Conservation (phyloP, 37 sponge, comb jelly and placozoan species). For the Beroe forskalii region DNA sequence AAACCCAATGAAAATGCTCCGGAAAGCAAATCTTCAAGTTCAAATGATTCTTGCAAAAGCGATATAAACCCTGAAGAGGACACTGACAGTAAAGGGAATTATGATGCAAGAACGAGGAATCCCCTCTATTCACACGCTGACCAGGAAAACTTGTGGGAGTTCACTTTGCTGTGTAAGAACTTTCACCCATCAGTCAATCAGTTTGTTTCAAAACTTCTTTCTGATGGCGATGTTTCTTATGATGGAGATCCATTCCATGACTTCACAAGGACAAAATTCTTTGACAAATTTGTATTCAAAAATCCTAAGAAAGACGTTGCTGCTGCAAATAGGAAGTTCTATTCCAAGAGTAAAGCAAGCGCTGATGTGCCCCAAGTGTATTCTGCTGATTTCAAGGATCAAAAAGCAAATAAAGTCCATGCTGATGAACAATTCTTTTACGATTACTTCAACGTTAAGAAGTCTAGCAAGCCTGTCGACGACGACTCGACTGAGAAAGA, state of each 20-base stretch:
- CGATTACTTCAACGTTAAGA: slow-evolving; percentile 70
- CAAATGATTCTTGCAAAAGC: no score
- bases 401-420: slow-evolving; percentile 73
- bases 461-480: neutral
- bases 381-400: slow-evolving; percentile 71
- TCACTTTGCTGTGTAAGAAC: neutral
- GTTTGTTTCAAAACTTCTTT: slow-evolving; percentile 51
- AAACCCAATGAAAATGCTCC: no score
- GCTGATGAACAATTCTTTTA: slow-evolving; percentile 87
- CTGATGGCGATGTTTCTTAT: slow-evolving; percentile 70
- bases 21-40: no score
- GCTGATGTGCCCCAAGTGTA: slow-evolving; percentile 77
- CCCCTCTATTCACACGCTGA: slow-evolving; percentile 60
- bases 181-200: slow-evolving; percentile 50
- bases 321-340: slow-evolving; percentile 72
- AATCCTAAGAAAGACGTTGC: slow-evolving; percentile 90
- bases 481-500: neutral
- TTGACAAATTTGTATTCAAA: slow-evolving; percentile 93
- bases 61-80: no score
- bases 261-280: slow-evolving; percentile 87
- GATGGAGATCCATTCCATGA: slow-evolving; percentile 88
- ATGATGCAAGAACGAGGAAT: slow-evolving; percentile 13
- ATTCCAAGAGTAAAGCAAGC: slow-evolving; percentile 72
- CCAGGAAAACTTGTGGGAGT: slow-evolving; percentile 54
- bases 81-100: neutral